Conservation (phyloP, 2,888 invertebrate species). For the Heliconius charithonia region DNA sequence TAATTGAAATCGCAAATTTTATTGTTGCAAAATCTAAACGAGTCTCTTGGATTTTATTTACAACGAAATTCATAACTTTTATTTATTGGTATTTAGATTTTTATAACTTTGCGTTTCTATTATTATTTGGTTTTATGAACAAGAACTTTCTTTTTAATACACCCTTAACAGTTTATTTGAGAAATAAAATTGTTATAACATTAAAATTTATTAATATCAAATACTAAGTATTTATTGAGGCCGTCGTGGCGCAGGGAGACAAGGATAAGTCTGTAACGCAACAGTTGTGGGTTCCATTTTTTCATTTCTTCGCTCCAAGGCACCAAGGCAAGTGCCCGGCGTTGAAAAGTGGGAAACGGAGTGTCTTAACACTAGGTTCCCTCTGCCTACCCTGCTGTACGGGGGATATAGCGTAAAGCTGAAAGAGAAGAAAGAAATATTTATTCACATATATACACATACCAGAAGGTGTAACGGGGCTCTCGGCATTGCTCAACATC, state of each 20-base stretch:
- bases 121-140: constrained; percentile 3
- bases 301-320: too few species aligned
- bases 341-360: too few species aligned
- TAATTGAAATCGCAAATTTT: constrained; percentile 3
- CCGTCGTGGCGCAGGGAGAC: too few species aligned
- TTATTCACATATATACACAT: constrained; percentile 37
- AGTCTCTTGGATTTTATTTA: background rate
- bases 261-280: too few species aligned
- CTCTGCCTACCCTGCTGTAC: too few species aligned
- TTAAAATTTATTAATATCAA: background rate
- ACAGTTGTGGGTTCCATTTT: too few species aligned
- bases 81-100: background rate
- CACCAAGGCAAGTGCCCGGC: too few species aligned
- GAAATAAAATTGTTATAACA: background rate
- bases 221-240: background rate
- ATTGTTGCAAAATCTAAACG: background rate
- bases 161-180: background rate
- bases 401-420: too few species aligned
- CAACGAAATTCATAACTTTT: background rate
- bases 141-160: background rate
- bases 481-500: constrained; percentile 85
- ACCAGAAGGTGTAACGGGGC: constrained; percentile 75
- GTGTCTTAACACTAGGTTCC: too few species aligned
- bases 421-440: too few species aligned
- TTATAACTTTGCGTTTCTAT: constrained; percentile 2